Percentiles rank a stretch among this genome's conserved stretches.
These are phyloP conservation scores for Temnothorax rugatulus DNA, from an alignment of 2,888 invertebrate genomes.

Conservation along the genomic window DNA sequence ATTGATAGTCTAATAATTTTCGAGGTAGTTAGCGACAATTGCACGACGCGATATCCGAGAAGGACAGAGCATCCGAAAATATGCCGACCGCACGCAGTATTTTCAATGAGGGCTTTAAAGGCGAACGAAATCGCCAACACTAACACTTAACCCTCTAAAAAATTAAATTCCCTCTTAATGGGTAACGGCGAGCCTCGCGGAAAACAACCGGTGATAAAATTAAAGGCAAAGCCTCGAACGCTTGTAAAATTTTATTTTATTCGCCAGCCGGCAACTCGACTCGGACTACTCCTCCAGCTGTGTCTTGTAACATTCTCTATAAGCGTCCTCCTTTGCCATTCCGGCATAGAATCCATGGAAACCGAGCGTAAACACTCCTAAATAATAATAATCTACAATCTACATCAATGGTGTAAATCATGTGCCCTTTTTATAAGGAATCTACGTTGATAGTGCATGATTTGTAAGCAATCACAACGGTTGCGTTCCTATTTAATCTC, in stretches of 20 bases:
- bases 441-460: background rate
- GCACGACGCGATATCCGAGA: background rate
- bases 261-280: constrained; percentile 75
- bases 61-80: constrained; percentile 1
- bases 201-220: constrained; percentile 81
- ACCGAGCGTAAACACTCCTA: constrained; percentile 3
- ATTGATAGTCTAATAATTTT: background rate
- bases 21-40: background rate
- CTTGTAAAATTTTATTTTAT: constrained; percentile 84
- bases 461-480: background rate
- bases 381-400: constrained; percentile 15
- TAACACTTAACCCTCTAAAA: constrained; percentile 71
- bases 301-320: constrained; percentile 50
- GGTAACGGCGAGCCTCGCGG: constrained; percentile 62
- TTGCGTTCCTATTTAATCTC: background rate
- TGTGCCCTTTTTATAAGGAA: no score
- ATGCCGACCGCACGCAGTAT: constrained; percentile 21
- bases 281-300: constrained; percentile 58
- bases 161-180: constrained; percentile 72
- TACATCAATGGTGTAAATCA: constrained; percentile 12
- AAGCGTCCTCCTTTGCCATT: background rate
- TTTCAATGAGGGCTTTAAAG: constrained; percentile 59
- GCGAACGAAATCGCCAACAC: constrained; percentile 64
- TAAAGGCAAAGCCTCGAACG: constrained; percentile 77
- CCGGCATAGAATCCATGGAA: background rate